These are phyloP conservation scores for Anthopleura sola DNA, from an alignment of 64 coral and sea anemone genomes.

Conservation along the genomic window DNA sequence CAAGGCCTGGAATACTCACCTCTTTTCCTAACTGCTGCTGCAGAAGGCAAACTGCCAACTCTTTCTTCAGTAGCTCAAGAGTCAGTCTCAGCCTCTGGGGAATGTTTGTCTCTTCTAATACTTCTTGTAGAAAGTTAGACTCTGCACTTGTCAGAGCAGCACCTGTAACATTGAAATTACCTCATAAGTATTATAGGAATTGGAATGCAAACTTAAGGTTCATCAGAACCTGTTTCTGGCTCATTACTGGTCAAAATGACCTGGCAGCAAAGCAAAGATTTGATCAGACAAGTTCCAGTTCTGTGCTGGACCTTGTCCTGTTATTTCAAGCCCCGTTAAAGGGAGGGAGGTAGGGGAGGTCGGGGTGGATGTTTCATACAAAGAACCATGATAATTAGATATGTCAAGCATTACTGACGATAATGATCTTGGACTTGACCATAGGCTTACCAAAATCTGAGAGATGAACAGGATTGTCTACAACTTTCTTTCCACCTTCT, in stretches of 20 bases:
- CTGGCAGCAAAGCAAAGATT: too few relatives aligned
- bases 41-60: slow-evolving; percentile 85
- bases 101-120: slow-evolving; percentile 85
- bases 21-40: slow-evolving; percentile 98
- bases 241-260: too few relatives aligned
- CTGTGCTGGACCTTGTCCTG: too few relatives aligned
- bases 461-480: slow-evolving; percentile 90
- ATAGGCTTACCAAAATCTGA: slow-evolving; percentile 91
- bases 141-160: slow-evolving; percentile 96
- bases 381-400: too few relatives aligned
- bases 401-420: too few relatives aligned
- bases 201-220: too few relatives aligned
- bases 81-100: slow-evolving; percentile 79
- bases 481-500: slow-evolving; percentile 95
- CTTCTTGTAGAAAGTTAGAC: slow-evolving; percentile 80
- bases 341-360: too few relatives aligned
- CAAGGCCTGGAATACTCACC: slow-evolving; percentile 28
- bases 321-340: too few relatives aligned
- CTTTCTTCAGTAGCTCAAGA: slow-evolving; percentile 93
- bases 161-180: slow-evolving; percentile 16
- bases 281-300: too few relatives aligned
- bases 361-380: too few relatives aligned
- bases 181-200: background rate
- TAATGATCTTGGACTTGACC: too few relatives aligned
- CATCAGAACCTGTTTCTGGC: too few relatives aligned